Evolutionary conservation across 2,797 vertebrate genomes (phyloP), one percentile per base, ranked within the genome.

Genomic region (Lepus oiostolus): DNA sequence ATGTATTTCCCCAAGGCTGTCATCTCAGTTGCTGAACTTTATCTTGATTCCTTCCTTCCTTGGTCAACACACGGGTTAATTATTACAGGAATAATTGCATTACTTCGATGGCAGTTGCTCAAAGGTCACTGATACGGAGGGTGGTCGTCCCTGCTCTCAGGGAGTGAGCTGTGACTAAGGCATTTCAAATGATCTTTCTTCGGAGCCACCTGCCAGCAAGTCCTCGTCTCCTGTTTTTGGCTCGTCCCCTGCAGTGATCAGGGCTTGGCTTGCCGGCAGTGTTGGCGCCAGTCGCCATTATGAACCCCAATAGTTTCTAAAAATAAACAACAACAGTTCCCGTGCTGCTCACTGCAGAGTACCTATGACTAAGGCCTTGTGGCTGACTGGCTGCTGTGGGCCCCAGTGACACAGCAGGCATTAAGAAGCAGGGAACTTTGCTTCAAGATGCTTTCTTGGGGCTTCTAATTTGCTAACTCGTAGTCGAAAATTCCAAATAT

Each of bases 141-240:
- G 2, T 71, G 68, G 21, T 14, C 58, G 1, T 80, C 24, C 7
- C 54, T 75, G 70, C 58, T 82, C 11, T 68, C 17, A 1, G 80
- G 68, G 24, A 6, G 72, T 22, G 0, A 60, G 79, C 80, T 95
- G 58, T 97, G 97, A 98, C 95, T 90, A 95, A 98, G 96, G 94
- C 92, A 87, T 98, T 98, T 93, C 89, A 75, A 94, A 93, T 89
- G 71, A 96, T 96, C 81, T 95, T 60, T 96, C 93, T 94, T 97
- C 71, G 94, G 93, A 83, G 94, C 77, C 96, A 95, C 89, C 96
- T 96, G 90, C 74, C 38, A 24, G 35, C 84, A 91, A 84, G 58
- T 95, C 93, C 96, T 98, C 95, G 87, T 88, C 96, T 98, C 98
- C 95, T 93, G 88, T 84, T 93, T 96, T 77, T 95, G 95, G 97